phyloP scores from a whole-genome alignment of 2,797 vertebrate genomes.

The Oceanodroma leucorhoa region DNA sequence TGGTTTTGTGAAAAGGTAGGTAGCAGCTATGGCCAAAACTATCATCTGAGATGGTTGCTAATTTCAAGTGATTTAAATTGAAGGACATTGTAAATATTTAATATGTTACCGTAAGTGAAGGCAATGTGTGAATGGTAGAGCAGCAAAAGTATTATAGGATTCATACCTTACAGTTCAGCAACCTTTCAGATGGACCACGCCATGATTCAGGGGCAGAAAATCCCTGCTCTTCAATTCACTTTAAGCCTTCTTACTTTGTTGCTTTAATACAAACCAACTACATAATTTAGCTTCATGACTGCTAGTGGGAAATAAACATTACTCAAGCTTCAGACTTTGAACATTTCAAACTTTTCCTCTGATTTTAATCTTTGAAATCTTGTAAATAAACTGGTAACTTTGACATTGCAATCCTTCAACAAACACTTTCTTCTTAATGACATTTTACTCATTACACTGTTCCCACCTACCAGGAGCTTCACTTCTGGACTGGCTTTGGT shows the following conservation, averaged over 20 bases:
- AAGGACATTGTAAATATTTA: background rate
- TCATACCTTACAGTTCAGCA: background rate
- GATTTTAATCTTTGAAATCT: conserved; percentile 7
- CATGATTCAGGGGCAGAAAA: background rate
- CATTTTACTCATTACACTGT: background rate
- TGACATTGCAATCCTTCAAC: background rate
- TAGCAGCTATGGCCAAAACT: background rate
- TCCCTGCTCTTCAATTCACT: background rate
- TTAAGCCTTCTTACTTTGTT: background rate
- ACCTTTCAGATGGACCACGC: background rate
- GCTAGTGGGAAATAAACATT: background rate
- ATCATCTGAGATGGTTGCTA: background rate
- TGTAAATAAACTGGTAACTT: background rate
- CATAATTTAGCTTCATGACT: background rate
- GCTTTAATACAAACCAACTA: background rate
- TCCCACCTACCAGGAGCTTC: conserved; percentile 8
- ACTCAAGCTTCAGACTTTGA: background rate
- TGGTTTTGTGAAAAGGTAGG: background rate
- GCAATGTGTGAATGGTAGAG: background rate
- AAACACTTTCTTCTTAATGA: background rate
- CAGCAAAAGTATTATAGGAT: background rate
- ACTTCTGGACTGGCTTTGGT: background rate
- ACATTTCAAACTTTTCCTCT: background rate
- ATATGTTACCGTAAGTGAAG: background rate
- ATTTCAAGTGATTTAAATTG: background rate